Evolutionary conservation across 2,113 vertebrate species (phyloP), one percentile per base, ranked within the genome.

Genomic region (Rhipidura dahli): DNA sequence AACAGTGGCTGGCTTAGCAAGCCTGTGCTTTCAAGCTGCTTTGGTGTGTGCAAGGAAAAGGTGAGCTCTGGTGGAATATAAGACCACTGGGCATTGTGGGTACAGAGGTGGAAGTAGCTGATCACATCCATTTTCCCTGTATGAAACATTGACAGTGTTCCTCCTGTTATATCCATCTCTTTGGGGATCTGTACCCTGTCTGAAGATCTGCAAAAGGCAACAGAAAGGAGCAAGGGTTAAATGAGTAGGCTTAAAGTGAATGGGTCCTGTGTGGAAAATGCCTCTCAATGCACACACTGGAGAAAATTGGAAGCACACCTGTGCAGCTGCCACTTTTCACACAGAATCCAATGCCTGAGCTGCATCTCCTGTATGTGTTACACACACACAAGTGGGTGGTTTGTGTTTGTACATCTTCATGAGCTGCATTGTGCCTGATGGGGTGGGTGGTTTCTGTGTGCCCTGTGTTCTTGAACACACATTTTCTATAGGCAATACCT

Each of bases 401-500:
- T 70, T 65, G 28, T 47, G 6, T 47, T 54, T 16, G 51, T 45
- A 14, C 57, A 27, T 10, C 26, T 53, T 49, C n/a, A 13, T 11
- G 9, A 53, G 10, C 27, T 50, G 27, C 27, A 3, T 7, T 7
- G 35, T 37, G 16, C 37, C 45, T 59, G 18, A 30, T n/a, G 40
- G 51, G 2, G 2, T 45, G 5, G 26, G 9, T 87, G 51, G 6
- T 54, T 92, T 56, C 64, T 0, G 0, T 19, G 35, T 44, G 60
- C n/a, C 12, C 18, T 2, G 0, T 37, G 35, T 7, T 47, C 44
- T 47, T 2, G 0, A 70, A 40, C 13, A 53, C 33, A 4, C 18
- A 18, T 87, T 65, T 93, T 63, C 78, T 45, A 11, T 11, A 54
- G 19, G 11, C 14, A 44, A 13, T 57, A 63, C 21, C 15, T 28